These are phyloP conservation scores for Eueides isabella DNA, from an alignment of 1,140 invertebrate genomes.

Conservation along the genomic window DNA sequence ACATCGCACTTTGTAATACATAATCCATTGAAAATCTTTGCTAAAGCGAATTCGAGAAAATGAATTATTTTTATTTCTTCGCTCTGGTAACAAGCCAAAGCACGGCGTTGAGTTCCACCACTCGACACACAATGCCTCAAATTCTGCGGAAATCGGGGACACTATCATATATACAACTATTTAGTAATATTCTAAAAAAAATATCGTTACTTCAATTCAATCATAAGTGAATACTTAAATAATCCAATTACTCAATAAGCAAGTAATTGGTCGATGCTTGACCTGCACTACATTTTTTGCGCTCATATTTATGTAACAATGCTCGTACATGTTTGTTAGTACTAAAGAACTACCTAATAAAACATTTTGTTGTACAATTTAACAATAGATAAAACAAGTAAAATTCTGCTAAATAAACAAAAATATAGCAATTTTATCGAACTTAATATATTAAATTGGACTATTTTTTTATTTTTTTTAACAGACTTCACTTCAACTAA, in stretches of 20 bases:
- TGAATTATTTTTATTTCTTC: neutral
- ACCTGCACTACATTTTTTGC: neutral
- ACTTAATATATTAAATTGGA: too few species aligned
- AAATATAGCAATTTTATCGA: too few species aligned
- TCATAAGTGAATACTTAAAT: neutral
- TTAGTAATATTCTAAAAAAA: neutral
- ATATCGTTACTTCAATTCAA: neutral
- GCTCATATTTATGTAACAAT: neutral
- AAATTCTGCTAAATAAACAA: too few species aligned
- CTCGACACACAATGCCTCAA: neutral
- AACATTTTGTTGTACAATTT: neutral
- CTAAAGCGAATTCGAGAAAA: too few species aligned
- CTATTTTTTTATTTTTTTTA: too few species aligned
- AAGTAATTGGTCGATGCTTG: conserved; percentile 18
- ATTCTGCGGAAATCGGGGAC: neutral
- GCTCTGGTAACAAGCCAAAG: neutral
- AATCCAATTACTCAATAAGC: conserved; percentile 21
- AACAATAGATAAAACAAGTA: too few species aligned
- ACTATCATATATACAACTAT: too few species aligned
- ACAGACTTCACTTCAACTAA: too few species aligned
- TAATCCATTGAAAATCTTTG: too few species aligned
- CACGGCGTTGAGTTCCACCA: neutral
- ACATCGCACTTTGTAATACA: too few species aligned
- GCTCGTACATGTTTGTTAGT: neutral
- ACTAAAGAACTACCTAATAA: neutral